A percentile compares a stretch with the other conserved stretches of the same genome.
These are phyloP conservation scores for Petrolisthes manimaculis DNA, from an alignment of 2,888 invertebrate genomes.

Conservation along the genomic window DNA sequence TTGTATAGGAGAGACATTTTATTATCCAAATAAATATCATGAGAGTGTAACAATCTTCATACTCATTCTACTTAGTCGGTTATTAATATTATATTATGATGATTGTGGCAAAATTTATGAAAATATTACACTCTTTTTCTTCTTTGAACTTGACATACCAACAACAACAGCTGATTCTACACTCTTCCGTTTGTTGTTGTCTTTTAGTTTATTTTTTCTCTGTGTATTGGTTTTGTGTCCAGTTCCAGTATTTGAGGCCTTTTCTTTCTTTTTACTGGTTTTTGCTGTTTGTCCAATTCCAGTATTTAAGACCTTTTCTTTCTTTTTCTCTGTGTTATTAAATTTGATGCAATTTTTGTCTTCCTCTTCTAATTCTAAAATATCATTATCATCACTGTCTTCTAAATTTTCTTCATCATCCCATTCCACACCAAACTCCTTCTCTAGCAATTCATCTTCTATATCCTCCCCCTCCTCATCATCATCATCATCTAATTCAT, in stretches of 20 bases:
- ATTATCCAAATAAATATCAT: no score
- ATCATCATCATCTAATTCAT: no score
- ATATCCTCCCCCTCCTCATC: no score
- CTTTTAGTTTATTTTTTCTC: background rate
- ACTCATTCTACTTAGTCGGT: no score
- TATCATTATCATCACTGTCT: background rate
- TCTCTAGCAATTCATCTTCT: background rate
- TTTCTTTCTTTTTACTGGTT: no score
- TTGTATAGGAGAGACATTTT: no score
- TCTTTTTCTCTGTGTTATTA: background rate
- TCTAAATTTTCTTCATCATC: slow-evolving; percentile 2
- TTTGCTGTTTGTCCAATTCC: no score
- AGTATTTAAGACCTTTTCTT: background rate
- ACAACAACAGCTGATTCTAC: background rate
- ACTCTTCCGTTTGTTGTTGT: slow-evolving; percentile 22
- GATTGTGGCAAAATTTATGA: no score
- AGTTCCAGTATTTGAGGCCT: background rate
- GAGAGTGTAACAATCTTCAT: no score
- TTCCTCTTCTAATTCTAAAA: background rate
- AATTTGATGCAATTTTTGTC: background rate
- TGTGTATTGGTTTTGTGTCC: background rate
- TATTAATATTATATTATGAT: no score
- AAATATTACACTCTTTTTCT: background rate
- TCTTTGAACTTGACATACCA: background rate
- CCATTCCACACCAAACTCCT: background rate